Conservation (phyloP, 1,140 invertebrate species). For the Pachypeltis micranthus region DNA sequence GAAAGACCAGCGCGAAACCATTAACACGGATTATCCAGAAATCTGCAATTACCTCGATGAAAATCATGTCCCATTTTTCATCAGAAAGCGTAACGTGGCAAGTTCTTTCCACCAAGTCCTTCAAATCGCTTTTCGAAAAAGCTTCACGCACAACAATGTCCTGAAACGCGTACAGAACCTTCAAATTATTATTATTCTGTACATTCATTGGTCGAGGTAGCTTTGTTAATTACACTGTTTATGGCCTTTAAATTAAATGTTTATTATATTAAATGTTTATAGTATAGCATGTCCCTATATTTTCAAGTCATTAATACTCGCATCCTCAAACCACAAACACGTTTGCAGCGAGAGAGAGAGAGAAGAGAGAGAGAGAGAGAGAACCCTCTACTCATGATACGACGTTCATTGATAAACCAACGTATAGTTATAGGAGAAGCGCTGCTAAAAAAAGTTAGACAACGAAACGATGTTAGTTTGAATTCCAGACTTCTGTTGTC, state of each 20-base stretch:
- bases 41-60: background rate
- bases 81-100: background rate
- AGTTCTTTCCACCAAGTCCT: background rate
- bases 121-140: background rate
- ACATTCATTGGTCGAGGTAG: background rate
- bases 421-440: too few relatives aligned
- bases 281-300: too few relatives aligned
- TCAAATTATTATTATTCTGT: background rate
- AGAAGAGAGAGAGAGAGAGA: too few relatives aligned
- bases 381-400: too few relatives aligned
- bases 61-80: background rate
- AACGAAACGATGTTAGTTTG: too few relatives aligned
- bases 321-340: too few relatives aligned
- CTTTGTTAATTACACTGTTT: background rate
- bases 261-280: background rate
- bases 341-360: too few relatives aligned
- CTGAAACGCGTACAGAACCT: background rate
- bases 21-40: background rate
- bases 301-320: too few relatives aligned
- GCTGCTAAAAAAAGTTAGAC: too few relatives aligned
- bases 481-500: too few relatives aligned
- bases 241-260: background rate
- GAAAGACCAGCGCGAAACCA: background rate
- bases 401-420: too few relatives aligned
- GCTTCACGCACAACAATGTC: background rate